Conservation (phyloP, 2,797 vertebrate genomes). For the Setipinna tenuifilis region DNA sequence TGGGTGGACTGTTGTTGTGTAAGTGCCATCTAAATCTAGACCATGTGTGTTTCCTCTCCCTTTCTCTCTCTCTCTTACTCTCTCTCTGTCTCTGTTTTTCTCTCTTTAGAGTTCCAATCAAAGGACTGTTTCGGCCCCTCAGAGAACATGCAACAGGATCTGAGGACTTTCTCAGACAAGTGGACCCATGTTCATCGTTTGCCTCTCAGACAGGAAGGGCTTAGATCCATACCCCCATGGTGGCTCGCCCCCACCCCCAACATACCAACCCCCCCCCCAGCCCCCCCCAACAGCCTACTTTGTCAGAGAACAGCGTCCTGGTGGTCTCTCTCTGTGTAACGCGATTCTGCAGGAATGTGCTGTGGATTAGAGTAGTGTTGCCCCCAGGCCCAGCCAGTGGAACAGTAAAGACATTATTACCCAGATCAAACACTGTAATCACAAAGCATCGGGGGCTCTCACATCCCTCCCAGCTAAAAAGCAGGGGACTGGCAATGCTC, state of each 20-base stretch:
- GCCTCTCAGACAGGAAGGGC: conserved; percentile 11
- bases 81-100: background rate
- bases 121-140: background rate
- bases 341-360: conserved; percentile 78
- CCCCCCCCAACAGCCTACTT: background rate
- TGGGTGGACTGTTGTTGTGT: background rate
- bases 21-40: background rate
- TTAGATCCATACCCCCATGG: conserved; percentile 21
- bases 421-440: conserved; percentile 80
- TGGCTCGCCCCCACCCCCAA: background rate
- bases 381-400: conserved; percentile 72
- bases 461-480: conserved; percentile 75
- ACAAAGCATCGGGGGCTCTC: conserved; percentile 74
- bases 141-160: conserved; percentile 5
- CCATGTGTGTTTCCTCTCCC: background rate
- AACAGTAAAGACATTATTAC: conserved; percentile 80
- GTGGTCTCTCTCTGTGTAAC: conserved; percentile 76
- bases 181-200: conserved; percentile 21
- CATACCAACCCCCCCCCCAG: background rate
- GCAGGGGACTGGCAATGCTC: conserved; percentile 72
- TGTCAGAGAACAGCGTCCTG: conserved; percentile 62
- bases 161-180: conserved; percentile 18
- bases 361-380: conserved; percentile 75
- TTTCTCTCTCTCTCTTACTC: background rate
- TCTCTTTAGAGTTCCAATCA: background rate